Evolutionary conservation across 2,113 vertebrate species (phyloP).

Genomic region (Bubo scandiacus): DNA sequence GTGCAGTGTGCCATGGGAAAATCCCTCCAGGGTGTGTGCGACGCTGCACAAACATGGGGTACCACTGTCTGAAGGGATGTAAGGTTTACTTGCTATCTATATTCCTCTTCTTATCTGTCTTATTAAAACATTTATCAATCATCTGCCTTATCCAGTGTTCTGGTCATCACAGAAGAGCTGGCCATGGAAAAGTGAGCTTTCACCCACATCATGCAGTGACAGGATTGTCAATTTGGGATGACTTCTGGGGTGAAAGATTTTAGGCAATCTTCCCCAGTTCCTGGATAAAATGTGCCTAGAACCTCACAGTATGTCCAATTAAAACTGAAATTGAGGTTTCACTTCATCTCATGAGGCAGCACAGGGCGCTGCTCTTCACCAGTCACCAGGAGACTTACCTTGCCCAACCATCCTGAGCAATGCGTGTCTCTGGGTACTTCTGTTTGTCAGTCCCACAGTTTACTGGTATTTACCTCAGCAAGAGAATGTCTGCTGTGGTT

Average conservation of each 20-base stretch:
- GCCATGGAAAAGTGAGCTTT: not conserved
- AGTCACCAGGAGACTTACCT: not conserved
- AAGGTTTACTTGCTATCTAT: not conserved
- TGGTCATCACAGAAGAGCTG: not conserved
- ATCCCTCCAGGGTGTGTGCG: fast-evolving
- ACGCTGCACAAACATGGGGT: not conserved
- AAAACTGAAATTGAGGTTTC: not conserved
- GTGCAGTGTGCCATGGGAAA: not conserved
- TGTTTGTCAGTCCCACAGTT: not conserved
- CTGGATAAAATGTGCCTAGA: not conserved
- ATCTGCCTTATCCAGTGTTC: not conserved
- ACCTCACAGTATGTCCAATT: not conserved
- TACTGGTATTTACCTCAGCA: not conserved
- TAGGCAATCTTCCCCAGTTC: not conserved
- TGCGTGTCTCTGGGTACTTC: fast-evolving
- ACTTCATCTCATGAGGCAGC: not conserved
- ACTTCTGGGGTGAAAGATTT: not conserved
- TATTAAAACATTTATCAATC: not conserved
- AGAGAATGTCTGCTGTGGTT: not conserved
- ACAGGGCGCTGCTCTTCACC: not conserved
- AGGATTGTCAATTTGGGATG: not conserved
- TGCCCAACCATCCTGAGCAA: not conserved
- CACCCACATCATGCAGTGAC: fast-evolving
- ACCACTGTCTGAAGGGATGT: not conserved
- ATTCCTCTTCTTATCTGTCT: not conserved